Percentiles rank a stretch among this genome's conserved stretches.
Evolutionary conservation across 2,888 invertebrate species (phyloP).

Genomic region (Eupithecia insigniata): DNA sequence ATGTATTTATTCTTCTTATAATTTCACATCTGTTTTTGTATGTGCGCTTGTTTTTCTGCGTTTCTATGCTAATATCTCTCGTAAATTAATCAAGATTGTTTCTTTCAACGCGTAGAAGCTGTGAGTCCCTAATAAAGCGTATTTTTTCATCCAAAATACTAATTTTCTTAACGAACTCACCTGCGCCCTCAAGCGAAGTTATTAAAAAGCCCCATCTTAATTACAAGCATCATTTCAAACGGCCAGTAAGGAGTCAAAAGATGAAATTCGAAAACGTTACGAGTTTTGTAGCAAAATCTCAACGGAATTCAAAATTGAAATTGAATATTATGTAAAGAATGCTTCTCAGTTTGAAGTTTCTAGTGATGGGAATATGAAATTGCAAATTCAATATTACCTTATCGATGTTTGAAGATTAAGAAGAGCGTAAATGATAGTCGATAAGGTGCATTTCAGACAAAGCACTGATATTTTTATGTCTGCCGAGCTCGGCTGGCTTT

Average conservation of each 20-base stretch:
- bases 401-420: conserved; percentile 18
- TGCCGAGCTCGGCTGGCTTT: conserved; percentile 59
- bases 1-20: conserved; percentile 11
- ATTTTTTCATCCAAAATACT: conserved; percentile 17
- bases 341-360: not conserved
- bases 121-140: conserved; percentile 12
- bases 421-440: conserved; percentile 43
- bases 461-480: conserved; percentile 60
- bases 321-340: not conserved
- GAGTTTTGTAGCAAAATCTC: conserved; percentile 33
- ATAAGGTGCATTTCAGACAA: conserved; percentile 34
- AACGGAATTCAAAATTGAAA: not conserved
- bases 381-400: not conserved
- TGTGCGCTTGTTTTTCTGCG: conserved; percentile 6
- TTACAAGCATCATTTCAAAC: conserved; percentile 48
- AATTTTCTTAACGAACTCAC: conserved; percentile 26
- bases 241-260: conserved; percentile 52
- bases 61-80: conserved; percentile 4
- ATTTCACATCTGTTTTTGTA: conserved; percentile 15
- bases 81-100: conserved; percentile 13
- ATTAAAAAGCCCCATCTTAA: conserved; percentile 54
- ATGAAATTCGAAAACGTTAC: conserved; percentile 53
- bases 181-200: conserved; percentile 38
- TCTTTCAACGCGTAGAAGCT: not conserved
- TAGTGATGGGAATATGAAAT: conserved; percentile 8